Conservation (phyloP, 2,888 invertebrate genomes). For the Peribatodes rhomboidaria region DNA sequence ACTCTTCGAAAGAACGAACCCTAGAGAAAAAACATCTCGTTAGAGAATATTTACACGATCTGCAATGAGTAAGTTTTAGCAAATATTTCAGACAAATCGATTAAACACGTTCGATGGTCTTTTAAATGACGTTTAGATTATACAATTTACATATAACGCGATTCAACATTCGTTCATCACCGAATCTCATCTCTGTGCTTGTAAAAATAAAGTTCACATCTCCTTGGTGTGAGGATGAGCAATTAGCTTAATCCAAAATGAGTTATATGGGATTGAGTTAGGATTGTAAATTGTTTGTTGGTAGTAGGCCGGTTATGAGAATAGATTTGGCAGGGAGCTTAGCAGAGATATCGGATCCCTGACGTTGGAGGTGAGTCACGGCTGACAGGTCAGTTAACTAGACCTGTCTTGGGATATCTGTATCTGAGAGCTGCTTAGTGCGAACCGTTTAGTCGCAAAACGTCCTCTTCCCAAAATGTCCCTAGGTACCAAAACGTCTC, state of each 20-base stretch:
- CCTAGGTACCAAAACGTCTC: too few relatives aligned
- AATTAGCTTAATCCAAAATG: slow-evolving; percentile 40
- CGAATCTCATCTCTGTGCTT: slow-evolving; percentile 5
- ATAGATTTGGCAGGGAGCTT: slow-evolving; percentile 76
- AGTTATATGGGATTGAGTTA: slow-evolving; percentile 40
- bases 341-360: slow-evolving; percentile 69
- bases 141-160: slow-evolving; percentile 43
- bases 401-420: slow-evolving; percentile 44
- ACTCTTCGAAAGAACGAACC: too few relatives aligned
- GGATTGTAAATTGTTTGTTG: slow-evolving; percentile 45
- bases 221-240: neutral
- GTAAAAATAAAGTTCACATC: slow-evolving; percentile 18
- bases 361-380: slow-evolving; percentile 68
- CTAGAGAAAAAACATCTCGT: too few relatives aligned
- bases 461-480: too few relatives aligned
- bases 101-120: slow-evolving; percentile 52
- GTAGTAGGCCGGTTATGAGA: slow-evolving; percentile 56
- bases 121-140: slow-evolving; percentile 58
- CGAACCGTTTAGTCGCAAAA: too few relatives aligned
- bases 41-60: too few relatives aligned
- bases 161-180: slow-evolving; percentile 32
- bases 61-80: neutral
- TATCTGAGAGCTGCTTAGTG: slow-evolving; percentile 20
- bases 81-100: slow-evolving; percentile 55
- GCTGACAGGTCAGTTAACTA: slow-evolving; percentile 66